Percentiles rank a stretch among this genome's conserved stretches.
Conservation (phyloP, 2,113 vertebrate genomes). For the Anser cygnoides region DNA sequence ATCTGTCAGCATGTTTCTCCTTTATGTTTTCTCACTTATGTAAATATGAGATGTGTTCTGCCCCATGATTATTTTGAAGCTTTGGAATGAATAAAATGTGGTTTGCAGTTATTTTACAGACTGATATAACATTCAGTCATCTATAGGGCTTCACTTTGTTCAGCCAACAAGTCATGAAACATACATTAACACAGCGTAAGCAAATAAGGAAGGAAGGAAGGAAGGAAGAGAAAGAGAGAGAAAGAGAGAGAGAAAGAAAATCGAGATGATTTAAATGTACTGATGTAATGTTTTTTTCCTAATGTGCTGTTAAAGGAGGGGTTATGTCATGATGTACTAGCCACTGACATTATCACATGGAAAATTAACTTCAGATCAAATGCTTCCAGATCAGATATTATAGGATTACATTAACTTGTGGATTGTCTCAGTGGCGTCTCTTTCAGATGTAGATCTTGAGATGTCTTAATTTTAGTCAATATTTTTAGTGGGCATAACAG, state of each 20-base stretch:
- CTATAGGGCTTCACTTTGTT: not conserved
- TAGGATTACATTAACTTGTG: not conserved
- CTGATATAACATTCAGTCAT: not conserved
- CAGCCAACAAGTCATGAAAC: not conserved
- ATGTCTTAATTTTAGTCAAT: not conserved
- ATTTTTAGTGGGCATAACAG: not conserved
- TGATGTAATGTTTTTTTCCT: constrained; percentile 37
- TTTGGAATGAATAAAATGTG: not conserved
- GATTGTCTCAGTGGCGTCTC: not conserved
- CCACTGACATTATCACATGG: constrained; percentile 12
- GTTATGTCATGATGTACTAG: constrained; percentile 13
- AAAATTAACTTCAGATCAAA: constrained; percentile 47
- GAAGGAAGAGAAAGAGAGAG: not conserved
- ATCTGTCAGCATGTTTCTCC: not conserved
- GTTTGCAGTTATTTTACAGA: not conserved
- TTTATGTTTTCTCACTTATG: not conserved
- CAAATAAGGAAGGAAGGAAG: not conserved
- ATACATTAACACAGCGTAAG: not conserved
- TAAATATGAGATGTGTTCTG: not conserved
- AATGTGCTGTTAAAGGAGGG: not conserved
- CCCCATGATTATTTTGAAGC: not conserved
- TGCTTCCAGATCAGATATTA: constrained; percentile 57
- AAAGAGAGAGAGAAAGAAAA: not conserved
- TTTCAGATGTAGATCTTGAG: constrained; percentile 17
- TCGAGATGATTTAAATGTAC: not conserved